A percentile compares a stretch with the other conserved stretches of the same genome.
These are phyloP conservation scores for Haliaeetus leucogaster DNA, from an alignment of 2,113 vertebrate species.

Conservation along the genomic window DNA sequence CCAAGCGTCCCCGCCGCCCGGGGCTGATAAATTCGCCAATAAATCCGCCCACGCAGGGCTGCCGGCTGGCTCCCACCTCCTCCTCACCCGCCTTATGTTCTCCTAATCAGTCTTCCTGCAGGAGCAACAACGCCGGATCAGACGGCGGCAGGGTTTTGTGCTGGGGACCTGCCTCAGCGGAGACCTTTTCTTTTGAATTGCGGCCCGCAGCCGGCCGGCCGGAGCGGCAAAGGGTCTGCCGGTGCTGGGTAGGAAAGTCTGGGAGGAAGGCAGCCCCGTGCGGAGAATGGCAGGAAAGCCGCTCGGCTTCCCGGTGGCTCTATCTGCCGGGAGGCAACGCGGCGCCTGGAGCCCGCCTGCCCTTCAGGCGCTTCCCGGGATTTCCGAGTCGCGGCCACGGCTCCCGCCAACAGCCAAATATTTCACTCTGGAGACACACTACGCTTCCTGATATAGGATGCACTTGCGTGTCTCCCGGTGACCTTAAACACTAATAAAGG, in stretches of 20 bases:
- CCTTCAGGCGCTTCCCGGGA: constrained; percentile 79
- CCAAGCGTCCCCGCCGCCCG: neutral
- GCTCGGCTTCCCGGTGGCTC: constrained; percentile 79
- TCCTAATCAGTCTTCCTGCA: constrained; percentile 76
- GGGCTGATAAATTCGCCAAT: neutral
- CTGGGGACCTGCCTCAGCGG: neutral
- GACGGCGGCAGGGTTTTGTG: constrained; percentile 6
- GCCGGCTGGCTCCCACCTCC: constrained; percentile 32
- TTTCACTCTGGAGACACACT: constrained; percentile 81
- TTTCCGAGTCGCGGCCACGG: constrained; percentile 81
- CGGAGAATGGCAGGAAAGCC: constrained; percentile 89
- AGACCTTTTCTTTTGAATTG: constrained; percentile 42
- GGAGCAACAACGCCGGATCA: neutral
- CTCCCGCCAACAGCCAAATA: constrained; percentile 77
- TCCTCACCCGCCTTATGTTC: neutral
- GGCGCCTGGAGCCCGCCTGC: constrained; percentile 82
- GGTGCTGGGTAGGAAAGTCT: constrained; percentile 60
- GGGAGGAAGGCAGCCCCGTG: constrained; percentile 72
- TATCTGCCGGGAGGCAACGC: constrained; percentile 68
- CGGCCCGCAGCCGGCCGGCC: neutral
- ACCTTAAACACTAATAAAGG: constrained; percentile 88
- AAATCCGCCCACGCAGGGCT: neutral
- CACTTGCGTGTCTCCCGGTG: constrained; percentile 85
- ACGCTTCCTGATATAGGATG: constrained; percentile 91
- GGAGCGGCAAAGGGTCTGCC: constrained; percentile 27